Base-by-base conservation (phyloP, 1,140 invertebrate genomes). In the Tachypleus tridentatus region DNA sequence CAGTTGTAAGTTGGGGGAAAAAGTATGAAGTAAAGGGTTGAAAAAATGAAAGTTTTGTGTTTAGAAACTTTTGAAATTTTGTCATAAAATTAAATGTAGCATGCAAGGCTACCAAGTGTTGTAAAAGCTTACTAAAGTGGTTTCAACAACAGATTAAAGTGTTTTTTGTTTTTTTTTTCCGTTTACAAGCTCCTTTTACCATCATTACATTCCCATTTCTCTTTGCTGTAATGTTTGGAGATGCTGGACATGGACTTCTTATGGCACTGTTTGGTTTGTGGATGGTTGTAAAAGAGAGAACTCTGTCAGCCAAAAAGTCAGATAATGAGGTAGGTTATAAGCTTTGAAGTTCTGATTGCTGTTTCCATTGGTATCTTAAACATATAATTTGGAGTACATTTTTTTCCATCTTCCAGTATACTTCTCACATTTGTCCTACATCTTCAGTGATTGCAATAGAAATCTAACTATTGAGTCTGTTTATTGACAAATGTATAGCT, bases 221-320 rank as follows among this genome's bases (percentile, higher is more conserved):
- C 57, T 99, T 99, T 79, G 91, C 89, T 64, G 85, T 98, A 70
- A 98, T 98, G 96, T 99, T 98, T 78, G 96, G 96, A 58, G 96
- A 98, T 78, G 78, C 87, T 71, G 96, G 96, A 3, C 96, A 99
- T 76, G 95, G 92, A 47, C 60, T 82, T 4, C 76, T 87, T 52
- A 83, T 86, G 82, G 73, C 81, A 53, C 68, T 83, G 3, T 82
- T 83, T 74, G 85, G 80, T 49, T 72, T 82, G 0, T 85, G 77
- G 76, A 79, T 87, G 75, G 79, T 85, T n/a, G 54, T 84, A 4
- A 78, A 78, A 65, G 80, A 81, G 67, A 73, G 74, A 53, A 65
- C 68, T 49, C 65, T 78, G n/a, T 59, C 66, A 9, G 72, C 75
- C 11, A 72, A 69, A 59, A 78, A 76, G 61, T 75, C 72, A 66